These are phyloP conservation scores for Elaphurus davidianus DNA, from an alignment of 2,113 vertebrate genomes.

Conservation along the genomic window DNA sequence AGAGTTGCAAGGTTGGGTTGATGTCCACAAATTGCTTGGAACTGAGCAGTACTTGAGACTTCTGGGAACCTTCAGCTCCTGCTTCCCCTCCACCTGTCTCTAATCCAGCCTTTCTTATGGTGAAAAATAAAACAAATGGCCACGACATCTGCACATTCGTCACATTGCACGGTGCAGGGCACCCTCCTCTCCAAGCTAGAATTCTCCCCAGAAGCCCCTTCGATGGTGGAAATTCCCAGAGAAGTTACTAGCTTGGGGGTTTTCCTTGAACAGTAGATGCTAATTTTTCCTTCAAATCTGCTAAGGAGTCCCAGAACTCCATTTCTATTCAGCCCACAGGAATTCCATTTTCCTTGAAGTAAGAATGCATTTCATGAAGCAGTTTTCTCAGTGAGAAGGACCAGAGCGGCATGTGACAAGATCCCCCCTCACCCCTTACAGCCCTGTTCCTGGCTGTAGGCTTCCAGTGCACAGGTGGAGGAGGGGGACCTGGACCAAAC, in stretches of 20 bases:
- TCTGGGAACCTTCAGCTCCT: background rate
- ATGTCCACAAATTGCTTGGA: background rate
- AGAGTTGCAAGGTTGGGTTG: background rate
- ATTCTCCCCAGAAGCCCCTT: background rate
- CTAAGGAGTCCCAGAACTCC: background rate
- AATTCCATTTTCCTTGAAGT: background rate
- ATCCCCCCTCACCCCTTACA: background rate
- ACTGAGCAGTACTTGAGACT: background rate
- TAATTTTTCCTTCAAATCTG: background rate
- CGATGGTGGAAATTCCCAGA: background rate
- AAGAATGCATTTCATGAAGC: background rate
- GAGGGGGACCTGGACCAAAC: background rate
- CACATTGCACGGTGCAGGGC: fast-evolving
- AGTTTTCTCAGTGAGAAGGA: background rate
- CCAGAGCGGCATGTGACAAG: background rate
- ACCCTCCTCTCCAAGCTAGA: background rate
- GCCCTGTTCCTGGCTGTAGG: background rate
- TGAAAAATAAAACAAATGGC: background rate
- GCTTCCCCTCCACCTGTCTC: background rate
- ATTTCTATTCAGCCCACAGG: background rate
- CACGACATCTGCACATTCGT: background rate
- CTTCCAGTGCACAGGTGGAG: background rate
- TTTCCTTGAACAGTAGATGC: background rate
- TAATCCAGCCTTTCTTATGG: background rate
- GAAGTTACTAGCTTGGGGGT: background rate